Percentiles rank a stretch among this genome's conserved stretches.
These are phyloP conservation scores for Limnephilus lunatus DNA, from an alignment of 2,888 invertebrate species.

Conservation along the genomic window DNA sequence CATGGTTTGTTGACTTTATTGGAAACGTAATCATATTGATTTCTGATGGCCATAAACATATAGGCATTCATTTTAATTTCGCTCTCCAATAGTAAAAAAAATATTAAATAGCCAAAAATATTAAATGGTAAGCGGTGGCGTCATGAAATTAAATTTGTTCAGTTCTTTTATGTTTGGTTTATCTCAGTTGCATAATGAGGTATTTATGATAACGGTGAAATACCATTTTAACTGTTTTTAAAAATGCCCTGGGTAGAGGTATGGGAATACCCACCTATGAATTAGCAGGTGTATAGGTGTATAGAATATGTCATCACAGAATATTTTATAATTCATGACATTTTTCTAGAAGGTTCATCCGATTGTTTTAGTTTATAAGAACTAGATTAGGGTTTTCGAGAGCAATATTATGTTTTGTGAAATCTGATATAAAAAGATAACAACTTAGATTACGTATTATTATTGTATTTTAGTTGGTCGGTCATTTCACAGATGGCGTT, in stretches of 20 bases:
- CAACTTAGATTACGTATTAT: background rate
- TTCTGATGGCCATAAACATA: background rate
- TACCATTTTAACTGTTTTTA: background rate
- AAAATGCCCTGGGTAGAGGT: too few relatives aligned
- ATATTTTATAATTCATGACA: background rate
- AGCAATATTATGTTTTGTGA: background rate
- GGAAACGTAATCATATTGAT: background rate
- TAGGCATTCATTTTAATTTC: background rate
- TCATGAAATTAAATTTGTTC: too few relatives aligned
- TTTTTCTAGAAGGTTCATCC: background rate
- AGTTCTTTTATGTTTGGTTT: too few relatives aligned
- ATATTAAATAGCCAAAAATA: background rate
- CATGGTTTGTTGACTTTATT: background rate
- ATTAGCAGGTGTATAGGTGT: background rate
- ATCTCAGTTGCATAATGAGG: too few relatives aligned
- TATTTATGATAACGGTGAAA: too few relatives aligned
- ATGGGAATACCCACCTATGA: background rate
- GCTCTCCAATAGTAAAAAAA: background rate
- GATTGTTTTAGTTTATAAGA: background rate
- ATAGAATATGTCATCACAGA: background rate
- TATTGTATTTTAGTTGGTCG: background rate
- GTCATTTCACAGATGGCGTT: conserved; percentile 3
- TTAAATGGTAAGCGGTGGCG: background rate
- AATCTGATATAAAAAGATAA: background rate
- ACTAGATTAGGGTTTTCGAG: background rate